Evolutionary conservation across 1,140 invertebrate genomes (phyloP).

Genomic region (Macrocentrus cingulum): DNA sequence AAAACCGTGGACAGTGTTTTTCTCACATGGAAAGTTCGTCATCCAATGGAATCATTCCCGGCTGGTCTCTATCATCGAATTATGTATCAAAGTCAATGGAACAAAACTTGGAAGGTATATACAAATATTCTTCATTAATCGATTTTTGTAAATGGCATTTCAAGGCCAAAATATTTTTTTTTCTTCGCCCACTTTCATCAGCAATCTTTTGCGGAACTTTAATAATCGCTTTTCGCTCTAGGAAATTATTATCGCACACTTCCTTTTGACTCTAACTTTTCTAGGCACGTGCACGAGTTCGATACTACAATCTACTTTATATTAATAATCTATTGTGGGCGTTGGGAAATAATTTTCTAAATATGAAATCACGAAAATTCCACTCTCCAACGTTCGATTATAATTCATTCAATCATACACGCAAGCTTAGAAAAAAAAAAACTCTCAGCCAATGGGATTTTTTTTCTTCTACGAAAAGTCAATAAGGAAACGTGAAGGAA

Average conservation of each 20-base stretch:
- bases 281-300: conserved; percentile 10
- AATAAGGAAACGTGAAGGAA: too few species aligned
- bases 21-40: conserved; percentile 64
- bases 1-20: conserved; percentile 62
- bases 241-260: conserved; percentile 14
- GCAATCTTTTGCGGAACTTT: not conserved
- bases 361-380: too few species aligned
- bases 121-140: not conserved
- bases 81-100: conserved; percentile 65
- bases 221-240: conserved; percentile 10
- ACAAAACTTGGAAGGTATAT: conserved; percentile 61
- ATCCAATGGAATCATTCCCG: conserved; percentile 63
- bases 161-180: too few species aligned
- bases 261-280: conserved; percentile 23
- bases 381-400: too few species aligned
- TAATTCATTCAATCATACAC: too few species aligned
- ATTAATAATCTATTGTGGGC: not conserved
- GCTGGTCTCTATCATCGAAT: conserved; percentile 64
- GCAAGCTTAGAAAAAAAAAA: too few species aligned
- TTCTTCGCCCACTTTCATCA: not conserved
- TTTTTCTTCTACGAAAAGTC: too few species aligned
- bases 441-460: too few species aligned
- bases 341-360: conserved; percentile 3
- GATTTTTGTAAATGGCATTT: too few species aligned
- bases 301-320: not conserved